Conservation (phyloP, 2,113 vertebrate genomes). For the Myotis lucifugus region DNA sequence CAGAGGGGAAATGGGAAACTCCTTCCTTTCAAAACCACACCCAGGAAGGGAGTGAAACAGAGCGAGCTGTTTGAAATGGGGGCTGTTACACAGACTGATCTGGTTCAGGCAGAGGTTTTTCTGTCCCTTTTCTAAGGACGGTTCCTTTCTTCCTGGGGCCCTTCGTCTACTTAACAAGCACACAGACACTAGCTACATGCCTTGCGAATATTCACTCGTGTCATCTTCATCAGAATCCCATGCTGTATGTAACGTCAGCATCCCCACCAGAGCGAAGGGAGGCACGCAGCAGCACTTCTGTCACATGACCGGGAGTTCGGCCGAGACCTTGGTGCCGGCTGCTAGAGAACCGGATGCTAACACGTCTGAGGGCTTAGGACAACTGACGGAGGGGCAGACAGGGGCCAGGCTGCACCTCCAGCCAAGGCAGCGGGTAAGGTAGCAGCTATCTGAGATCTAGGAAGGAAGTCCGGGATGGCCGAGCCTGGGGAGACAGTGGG, state of each 20-base stretch:
- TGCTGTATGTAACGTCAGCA: background rate
- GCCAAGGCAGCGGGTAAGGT: background rate
- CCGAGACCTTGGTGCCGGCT: background rate
- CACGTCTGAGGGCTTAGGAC: background rate
- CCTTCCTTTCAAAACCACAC: slow-evolving; percentile 64
- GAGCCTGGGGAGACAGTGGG: accelerated
- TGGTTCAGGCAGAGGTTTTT: slow-evolving; percentile 45
- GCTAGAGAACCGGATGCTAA: background rate
- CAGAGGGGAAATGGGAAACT: slow-evolving; percentile 67
- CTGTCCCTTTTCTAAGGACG: background rate
- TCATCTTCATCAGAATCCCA: background rate
- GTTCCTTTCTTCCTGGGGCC: background rate
- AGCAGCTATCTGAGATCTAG: accelerated
- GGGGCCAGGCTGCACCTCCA: accelerated
- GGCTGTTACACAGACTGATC: slow-evolving; percentile 47
- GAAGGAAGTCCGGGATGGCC: accelerated
- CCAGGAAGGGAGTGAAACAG: slow-evolving; percentile 58
- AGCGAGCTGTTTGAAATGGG: slow-evolving; percentile 46
- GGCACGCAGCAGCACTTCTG: background rate
- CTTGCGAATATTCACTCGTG: slow-evolving; percentile 1
- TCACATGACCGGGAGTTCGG: background rate
- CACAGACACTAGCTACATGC: background rate
- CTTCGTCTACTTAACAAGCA: slow-evolving; percentile 41
- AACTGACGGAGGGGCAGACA: background rate
- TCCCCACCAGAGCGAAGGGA: background rate